Conservation (phyloP, 1,140 invertebrate species). For the Copidosoma floridanum region DNA sequence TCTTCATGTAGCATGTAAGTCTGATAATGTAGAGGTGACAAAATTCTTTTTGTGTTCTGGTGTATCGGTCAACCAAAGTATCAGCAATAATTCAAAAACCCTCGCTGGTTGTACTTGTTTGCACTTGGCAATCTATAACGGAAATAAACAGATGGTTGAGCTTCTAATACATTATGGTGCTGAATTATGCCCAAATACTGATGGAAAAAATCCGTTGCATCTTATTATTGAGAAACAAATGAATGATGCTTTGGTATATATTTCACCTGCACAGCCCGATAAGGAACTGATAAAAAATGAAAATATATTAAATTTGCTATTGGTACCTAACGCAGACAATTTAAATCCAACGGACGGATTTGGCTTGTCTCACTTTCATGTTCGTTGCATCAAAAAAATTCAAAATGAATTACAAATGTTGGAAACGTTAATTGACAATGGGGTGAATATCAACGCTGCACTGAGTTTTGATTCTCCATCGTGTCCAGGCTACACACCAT, state of each 20-base stretch:
- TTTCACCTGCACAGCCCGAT: too few species aligned
- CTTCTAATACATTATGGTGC: neutral
- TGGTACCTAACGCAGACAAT: neutral
- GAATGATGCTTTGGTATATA: too few species aligned
- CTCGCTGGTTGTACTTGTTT: conserved; percentile 5
- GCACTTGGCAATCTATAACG: conserved; percentile 12
- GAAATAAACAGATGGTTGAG: neutral
- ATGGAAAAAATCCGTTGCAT: conserved; percentile 2
- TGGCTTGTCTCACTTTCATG: conserved; percentile 1
- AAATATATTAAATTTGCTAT: neutral
- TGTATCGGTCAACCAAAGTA: neutral
- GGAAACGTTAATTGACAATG: neutral
- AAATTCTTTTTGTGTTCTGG: neutral
- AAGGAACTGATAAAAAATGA: neutral
- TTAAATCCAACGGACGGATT: neutral
- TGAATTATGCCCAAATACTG: neutral
- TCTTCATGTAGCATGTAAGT: conserved; percentile 17
- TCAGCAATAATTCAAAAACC: neutral
- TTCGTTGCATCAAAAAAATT: neutral
- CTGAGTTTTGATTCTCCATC: conserved; percentile 2
- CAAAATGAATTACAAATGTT: neutral
- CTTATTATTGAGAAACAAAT: too few species aligned
- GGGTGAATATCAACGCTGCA: neutral
- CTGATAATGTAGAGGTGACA: neutral
- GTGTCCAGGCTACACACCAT: conserved; percentile 8